Percentiles rank a stretch among this genome's conserved stretches.
phyloP scores from a whole-genome alignment of 2,113 vertebrate species.

The Thamnaconus septentrionalis region DNA sequence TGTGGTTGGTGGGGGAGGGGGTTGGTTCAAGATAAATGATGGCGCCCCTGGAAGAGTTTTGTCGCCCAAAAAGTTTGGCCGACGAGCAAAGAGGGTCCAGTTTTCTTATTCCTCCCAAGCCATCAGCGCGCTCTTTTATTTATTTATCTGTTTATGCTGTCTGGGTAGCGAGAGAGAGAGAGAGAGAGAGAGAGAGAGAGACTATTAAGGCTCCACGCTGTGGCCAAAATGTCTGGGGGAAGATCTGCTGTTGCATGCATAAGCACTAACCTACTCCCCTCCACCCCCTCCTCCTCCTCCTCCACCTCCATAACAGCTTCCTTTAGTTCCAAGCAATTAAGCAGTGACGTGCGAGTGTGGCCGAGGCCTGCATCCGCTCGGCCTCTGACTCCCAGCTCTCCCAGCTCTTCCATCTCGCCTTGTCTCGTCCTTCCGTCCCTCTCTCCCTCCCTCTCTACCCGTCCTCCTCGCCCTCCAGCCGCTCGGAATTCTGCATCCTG shows the following conservation, averaged over 20 bases:
- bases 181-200: slow-evolving; percentile 13
- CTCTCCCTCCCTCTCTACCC: no score
- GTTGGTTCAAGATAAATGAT: no score
- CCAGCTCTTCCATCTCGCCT: slow-evolving; percentile 34
- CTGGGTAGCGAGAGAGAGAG: no score
- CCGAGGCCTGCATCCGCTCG: slow-evolving; percentile 40
- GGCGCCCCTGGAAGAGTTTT: slow-evolving; percentile 28
- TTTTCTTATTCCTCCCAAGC: slow-evolving; percentile 23
- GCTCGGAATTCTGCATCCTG: slow-evolving; percentile 41
- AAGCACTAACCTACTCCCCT: slow-evolving; percentile 61
- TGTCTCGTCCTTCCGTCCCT: slow-evolving; percentile 18
- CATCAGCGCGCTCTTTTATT: slow-evolving; percentile 7
- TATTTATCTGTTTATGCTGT: not conserved
- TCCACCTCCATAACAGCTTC: slow-evolving; percentile 45
- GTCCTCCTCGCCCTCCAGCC: slow-evolving; percentile 33
- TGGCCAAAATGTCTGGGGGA: slow-evolving; percentile 48
- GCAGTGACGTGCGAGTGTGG: slow-evolving; percentile 62
- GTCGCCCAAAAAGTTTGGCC: slow-evolving; percentile 46
- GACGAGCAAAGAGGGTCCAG: slow-evolving; percentile 15
- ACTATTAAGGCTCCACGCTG: slow-evolving; percentile 40
- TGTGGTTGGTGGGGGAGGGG: no score
- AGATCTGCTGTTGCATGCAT: slow-evolving; percentile 58
- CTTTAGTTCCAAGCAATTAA: slow-evolving; percentile 73
- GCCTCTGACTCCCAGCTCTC: slow-evolving; percentile 26
- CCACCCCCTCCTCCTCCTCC: no score